phyloP scores from a whole-genome alignment of 2,113 vertebrate species.

The Trachemys scripta region DNA sequence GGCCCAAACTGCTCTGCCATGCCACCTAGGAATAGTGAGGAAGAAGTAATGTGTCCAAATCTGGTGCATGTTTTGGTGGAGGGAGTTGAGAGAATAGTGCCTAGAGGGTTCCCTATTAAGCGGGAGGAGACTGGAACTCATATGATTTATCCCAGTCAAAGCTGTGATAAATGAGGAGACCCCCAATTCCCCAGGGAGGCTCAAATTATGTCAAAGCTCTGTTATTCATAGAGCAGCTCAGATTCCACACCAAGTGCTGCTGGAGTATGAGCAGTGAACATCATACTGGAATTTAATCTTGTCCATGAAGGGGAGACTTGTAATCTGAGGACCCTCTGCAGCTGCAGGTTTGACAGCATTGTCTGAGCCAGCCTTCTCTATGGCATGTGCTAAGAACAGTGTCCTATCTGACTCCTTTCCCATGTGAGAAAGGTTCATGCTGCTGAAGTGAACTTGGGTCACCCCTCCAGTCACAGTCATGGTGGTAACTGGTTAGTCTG shows the following conservation, averaged over 20 bases:
- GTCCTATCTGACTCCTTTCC: background rate
- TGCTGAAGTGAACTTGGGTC: background rate
- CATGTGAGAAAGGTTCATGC: background rate
- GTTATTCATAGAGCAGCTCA: background rate
- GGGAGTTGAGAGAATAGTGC: background rate
- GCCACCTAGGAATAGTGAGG: background rate
- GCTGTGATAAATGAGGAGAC: background rate
- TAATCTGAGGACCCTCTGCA: background rate
- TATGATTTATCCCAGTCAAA: background rate
- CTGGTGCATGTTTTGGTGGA: background rate
- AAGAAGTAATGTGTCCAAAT: background rate
- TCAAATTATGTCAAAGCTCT: background rate
- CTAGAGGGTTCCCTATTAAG: background rate
- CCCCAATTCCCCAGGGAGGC: background rate
- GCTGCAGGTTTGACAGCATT: background rate
- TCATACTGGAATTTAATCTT: background rate
- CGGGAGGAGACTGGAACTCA: background rate
- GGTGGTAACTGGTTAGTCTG: background rate
- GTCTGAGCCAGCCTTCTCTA: background rate
- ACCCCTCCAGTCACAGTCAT: background rate
- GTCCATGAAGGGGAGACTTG: background rate
- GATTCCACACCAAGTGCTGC: background rate
- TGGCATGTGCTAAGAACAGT: background rate
- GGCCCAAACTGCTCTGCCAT: background rate
- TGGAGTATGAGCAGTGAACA: background rate